Evolutionary conservation across 2,113 vertebrate genomes (phyloP).

Genomic region (Cyprichromis sp.): DNA sequence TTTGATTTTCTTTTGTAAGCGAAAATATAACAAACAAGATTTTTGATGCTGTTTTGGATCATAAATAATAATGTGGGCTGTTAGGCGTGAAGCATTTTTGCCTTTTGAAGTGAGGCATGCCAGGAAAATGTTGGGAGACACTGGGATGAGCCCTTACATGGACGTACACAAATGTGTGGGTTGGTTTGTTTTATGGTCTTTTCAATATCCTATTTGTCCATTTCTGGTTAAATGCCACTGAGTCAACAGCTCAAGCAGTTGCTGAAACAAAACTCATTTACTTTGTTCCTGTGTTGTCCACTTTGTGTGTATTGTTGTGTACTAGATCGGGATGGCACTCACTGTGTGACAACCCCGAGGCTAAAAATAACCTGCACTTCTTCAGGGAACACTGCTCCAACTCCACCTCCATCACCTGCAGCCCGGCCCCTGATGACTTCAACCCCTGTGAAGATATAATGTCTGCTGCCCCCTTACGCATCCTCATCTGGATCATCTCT

Average conservation of each 20-base stretch:
- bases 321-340: slow-evolving; percentile 69
- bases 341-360: slow-evolving; percentile 68
- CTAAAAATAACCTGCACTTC: slow-evolving; percentile 44
- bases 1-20: neutral
- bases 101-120: neutral
- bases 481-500: slow-evolving; percentile 91
- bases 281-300: neutral
- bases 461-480: slow-evolving; percentile 74
- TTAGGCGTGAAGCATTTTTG: neutral
- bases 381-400: slow-evolving; percentile 76
- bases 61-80: neutral
- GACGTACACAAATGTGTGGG: neutral
- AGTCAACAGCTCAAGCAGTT: neutral
- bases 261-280: neutral
- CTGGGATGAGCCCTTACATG: neutral
- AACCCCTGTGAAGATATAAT: slow-evolving; percentile 98
- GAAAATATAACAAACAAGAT: neutral
- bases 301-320: neutral
- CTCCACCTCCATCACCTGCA: slow-evolving; percentile 75
- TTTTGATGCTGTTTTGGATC: neutral
- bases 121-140: neutral
- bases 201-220: neutral
- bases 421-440: slow-evolving; percentile 82
- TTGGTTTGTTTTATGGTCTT: neutral
- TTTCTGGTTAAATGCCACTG: neutral